Evolutionary conservation across 35 echinoderm and acorn worm species (phyloP), one percentile per base, ranked within the genome.

Genomic region (Strongylocentrotus purpuratus): DNA sequence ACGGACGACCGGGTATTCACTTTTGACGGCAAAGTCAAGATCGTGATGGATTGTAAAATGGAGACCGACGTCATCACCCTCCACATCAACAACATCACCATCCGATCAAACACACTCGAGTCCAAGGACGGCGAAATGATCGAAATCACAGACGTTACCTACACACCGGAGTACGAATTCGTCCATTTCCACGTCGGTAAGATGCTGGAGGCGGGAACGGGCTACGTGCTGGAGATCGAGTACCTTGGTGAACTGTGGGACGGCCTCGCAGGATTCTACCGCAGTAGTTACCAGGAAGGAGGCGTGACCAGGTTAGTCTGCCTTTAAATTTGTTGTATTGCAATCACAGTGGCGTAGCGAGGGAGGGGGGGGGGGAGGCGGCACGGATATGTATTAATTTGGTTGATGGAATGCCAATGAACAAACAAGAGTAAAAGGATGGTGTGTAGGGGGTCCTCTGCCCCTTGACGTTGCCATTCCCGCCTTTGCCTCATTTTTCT

Each of bases 11-110:
- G 94, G 70, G 14, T 47, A 45, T 99, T 99, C 41, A 96, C 94
- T 85, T 99, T 99, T 94, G 97, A 99, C 94, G 98, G 98, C 14
- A 89, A 22, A 35, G 97, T 99, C 31, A 95, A 95, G 8, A 99
- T 99, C 33, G 91, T 61, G 1, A 92, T 99, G n/a, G 86, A 95
- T 31, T 96, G 95, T 58, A 45, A 70, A 4, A 47, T 94, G 33
- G 45, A 55, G 31, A 98, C 98, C 0, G 85, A 95, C 41, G 70
- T 96, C 4, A 96, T 99, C 46, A 96, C 95, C 28, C 86, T 99
- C 33, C 98, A 99, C 85, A 96, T 94, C 17, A 58, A 92, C 14
- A 95, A 98, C 46, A 96, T 99, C 45, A 96, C 95, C 2, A 41
- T 99, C 12, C 47, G 46, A 48, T 18, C 32, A 0, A 86, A 87